Conservation (phyloP, 2,888 invertebrate genomes). For the Heliothis peltigera region DNA sequence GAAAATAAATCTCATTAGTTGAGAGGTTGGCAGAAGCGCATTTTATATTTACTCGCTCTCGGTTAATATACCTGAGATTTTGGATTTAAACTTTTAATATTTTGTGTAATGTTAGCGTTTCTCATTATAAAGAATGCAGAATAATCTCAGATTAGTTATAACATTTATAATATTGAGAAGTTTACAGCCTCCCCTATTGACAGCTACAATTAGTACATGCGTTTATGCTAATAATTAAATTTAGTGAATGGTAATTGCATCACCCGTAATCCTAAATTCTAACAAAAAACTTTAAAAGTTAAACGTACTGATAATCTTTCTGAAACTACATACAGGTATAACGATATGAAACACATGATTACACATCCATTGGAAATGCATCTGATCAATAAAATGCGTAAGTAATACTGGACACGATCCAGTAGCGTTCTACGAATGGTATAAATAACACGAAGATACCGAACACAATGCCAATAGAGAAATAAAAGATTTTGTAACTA, state of each 20-base stretch:
- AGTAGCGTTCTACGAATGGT: slow-evolving; percentile 37
- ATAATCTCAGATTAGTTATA: background rate
- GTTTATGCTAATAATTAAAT: no score
- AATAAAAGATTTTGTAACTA: slow-evolving; percentile 49
- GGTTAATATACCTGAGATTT: slow-evolving; percentile 43
- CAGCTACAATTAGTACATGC: no score
- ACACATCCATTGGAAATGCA: slow-evolving; percentile 27
- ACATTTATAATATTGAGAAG: no score
- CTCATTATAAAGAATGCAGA: background rate
- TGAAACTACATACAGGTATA: background rate
- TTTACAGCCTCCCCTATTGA: no score
- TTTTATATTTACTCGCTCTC: slow-evolving; percentile 66
- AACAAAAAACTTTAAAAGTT: no score
- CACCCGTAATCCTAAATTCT: no score
- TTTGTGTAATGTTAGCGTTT: background rate
- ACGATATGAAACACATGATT: slow-evolving; percentile 7
- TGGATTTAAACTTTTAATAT: slow-evolving; percentile 31
- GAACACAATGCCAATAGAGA: slow-evolving; percentile 42
- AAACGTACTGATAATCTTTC: background rate
- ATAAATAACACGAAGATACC: slow-evolving; percentile 40
- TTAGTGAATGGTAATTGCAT: no score
- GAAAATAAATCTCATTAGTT: slow-evolving; percentile 83
- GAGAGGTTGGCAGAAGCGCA: slow-evolving; percentile 67
- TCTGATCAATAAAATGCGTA: slow-evolving; percentile 28
- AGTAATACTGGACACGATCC: slow-evolving; percentile 41